Conservation (phyloP, 2,113 vertebrate species). For the Perca fluviatilis region DNA sequence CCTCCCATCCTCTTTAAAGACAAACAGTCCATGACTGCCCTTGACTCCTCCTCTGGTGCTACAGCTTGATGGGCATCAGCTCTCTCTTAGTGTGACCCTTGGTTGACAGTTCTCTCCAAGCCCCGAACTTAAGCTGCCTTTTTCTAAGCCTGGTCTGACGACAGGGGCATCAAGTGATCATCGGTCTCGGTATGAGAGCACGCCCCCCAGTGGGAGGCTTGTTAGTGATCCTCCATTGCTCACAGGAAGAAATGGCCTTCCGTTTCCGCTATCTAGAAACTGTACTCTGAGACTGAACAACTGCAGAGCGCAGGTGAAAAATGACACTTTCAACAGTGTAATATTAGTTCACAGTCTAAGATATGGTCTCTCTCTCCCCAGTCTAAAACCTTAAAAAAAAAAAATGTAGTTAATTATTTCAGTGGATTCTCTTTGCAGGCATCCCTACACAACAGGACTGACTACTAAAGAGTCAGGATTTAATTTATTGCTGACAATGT, state of each 20-base stretch:
- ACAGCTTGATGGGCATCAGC: conserved; percentile 53
- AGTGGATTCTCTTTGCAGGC: conserved; percentile 10
- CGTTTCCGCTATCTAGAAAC: conserved; percentile 42
- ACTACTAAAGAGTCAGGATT: background rate
- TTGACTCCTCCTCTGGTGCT: conserved; percentile 79
- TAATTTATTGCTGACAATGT: background rate
- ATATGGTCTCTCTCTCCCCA: background rate
- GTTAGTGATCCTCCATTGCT: conserved; percentile 61
- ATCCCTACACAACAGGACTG: background rate
- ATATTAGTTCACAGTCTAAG: conserved; percentile 3
- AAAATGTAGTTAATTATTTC: background rate
- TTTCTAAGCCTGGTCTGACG: conserved; percentile 57
- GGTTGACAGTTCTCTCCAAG: conserved; percentile 75
- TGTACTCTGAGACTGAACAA: conserved; percentile 7
- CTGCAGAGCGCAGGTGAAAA: conserved; percentile 13
- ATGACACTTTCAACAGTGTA: background rate
- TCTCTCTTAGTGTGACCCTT: conserved; percentile 69
- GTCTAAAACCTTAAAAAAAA: background rate
- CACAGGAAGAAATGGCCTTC: conserved; percentile 65
- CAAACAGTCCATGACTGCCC: conserved; percentile 77
- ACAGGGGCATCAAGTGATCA: conserved; percentile 82
- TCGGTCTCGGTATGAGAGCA: conserved; percentile 50
- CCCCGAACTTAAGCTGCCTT: conserved; percentile 66
- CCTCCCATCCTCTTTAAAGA: conserved; percentile 65
- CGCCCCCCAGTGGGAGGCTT: conserved; percentile 71